These are phyloP conservation scores for Tridacna gigas DNA, from an alignment of 2,888 invertebrate species.

Conservation along the genomic window DNA sequence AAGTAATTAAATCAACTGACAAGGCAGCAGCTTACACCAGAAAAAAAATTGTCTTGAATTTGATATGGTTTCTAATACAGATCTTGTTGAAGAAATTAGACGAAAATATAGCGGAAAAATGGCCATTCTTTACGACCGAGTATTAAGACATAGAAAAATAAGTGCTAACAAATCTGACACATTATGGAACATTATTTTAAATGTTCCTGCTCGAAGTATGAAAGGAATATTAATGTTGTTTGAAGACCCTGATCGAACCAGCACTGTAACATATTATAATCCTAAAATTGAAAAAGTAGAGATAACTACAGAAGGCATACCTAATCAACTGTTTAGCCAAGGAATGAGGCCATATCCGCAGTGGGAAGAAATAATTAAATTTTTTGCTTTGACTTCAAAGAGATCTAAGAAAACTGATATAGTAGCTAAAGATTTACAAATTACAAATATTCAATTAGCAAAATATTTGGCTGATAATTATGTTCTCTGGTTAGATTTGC, in stretches of 20 bases:
- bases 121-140: constrained; percentile 54
- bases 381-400: constrained; percentile 38
- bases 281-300: constrained; percentile 60
- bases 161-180: constrained; percentile 56
- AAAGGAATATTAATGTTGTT: constrained; percentile 63
- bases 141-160: constrained; percentile 57
- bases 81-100: constrained; percentile 55
- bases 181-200: constrained; percentile 63
- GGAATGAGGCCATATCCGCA: constrained; percentile 61
- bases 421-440: constrained; percentile 38
- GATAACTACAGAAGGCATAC: constrained; percentile 60
- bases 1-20: constrained; percentile 50
- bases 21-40: constrained; percentile 39
- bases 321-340: constrained; percentile 66
- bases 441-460: constrained; percentile 26
- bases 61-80: constrained; percentile 54
- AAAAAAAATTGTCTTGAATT: constrained; percentile 61
- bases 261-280: constrained; percentile 48
- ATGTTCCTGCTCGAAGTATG: constrained; percentile 60
- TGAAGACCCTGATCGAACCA: constrained; percentile 43
- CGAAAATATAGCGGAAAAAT: constrained; percentile 36
- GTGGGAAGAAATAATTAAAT: constrained; percentile 61
- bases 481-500: constrained; percentile 54
- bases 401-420: constrained; percentile 32
- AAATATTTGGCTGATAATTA: constrained; percentile 38